A percentile compares a stretch with the other conserved stretches of the same genome.
phyloP scores from a whole-genome alignment of 2,888 invertebrate genomes.

The Orthosia cruda region DNA sequence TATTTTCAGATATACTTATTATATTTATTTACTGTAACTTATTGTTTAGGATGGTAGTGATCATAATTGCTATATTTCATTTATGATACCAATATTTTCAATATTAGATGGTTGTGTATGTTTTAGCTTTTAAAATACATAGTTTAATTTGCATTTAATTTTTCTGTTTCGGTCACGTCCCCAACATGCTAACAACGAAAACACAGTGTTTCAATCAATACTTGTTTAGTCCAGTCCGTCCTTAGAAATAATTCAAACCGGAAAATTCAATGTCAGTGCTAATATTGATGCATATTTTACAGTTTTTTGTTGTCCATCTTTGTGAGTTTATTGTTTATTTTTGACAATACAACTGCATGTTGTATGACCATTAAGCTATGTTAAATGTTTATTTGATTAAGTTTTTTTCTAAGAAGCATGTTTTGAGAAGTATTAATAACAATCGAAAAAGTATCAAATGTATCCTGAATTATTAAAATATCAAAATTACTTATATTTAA shows the following conservation, averaged over 20 bases:
- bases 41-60: constrained; percentile 71
- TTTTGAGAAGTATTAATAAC: constrained; percentile 21
- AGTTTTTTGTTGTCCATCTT: constrained; percentile 4
- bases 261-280: constrained; percentile 34
- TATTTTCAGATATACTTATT: constrained; percentile 80
- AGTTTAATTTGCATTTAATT: constrained; percentile 83
- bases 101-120: constrained; percentile 81
- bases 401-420: constrained; percentile 32
- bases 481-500: constrained; percentile 29
- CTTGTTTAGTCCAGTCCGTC: constrained; percentile 86
- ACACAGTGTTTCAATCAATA: constrained; percentile 71
- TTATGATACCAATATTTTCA: constrained; percentile 74
- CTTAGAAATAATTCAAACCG: constrained; percentile 77
- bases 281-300: constrained; percentile 10
- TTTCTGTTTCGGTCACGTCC: constrained; percentile 67
- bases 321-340: constrained; percentile 15
- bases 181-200: constrained; percentile 71
- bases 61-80: constrained; percentile 61
- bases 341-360: constrained; percentile 19
- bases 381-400: constrained; percentile 19
- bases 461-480: constrained; percentile 43
- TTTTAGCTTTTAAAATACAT: constrained; percentile 78
- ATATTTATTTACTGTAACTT: constrained; percentile 76
- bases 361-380: not conserved
- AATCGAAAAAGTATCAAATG: constrained; percentile 42